Base-by-base conservation (phyloP, 1,140 invertebrate species). In the Trichonephila inaurata region DNA sequence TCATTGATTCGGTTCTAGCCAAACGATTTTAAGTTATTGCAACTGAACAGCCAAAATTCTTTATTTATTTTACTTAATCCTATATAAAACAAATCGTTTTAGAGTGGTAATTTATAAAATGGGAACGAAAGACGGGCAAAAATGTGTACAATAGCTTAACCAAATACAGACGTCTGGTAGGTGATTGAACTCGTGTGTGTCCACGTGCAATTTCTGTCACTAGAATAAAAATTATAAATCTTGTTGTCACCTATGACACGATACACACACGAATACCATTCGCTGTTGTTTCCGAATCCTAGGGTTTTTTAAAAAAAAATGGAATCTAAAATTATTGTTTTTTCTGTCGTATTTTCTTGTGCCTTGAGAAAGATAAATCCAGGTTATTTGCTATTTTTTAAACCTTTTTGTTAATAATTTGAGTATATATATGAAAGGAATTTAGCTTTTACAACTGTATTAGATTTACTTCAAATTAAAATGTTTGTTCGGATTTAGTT, bases 131-230 rank as follows among this genome's bases (percentile, higher is more conserved):
- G 44, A 51, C 82, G 44, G 82, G n/a, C 82, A 85, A 24, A 85
- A 58, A 33, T 77, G 72, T 40, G 72, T 77, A 18, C 33, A 33
- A 77, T 40, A 40, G 18, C 28, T 28, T 77, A 77, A 33, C 72
- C 72, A 77, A 77, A 77, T 77, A 77, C 72, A 77, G 72, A 77
- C 72, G 72, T 77, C 72, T 77, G 72, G 2, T 77, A 14, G 72
- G 72, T 77, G 28, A 77, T 10, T 77, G 72, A 77, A 77, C 72
- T 77, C 72, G 66, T 69, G 66, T 69, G 66, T 24, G 66, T 69
- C 66, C 66, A 69, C 72, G 72, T 77, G 72, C 72, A 28, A 18
- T 77, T 77, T 77, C 28, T 77, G 72, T 77, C 72, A 40, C 72
- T 18, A 28, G 24, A 33, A 33, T 33, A 40, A 77, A 77, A 77